Evolutionary conservation across 2,113 vertebrate species (phyloP).

Genomic region (Corythoichthys haematopterus): DNA sequence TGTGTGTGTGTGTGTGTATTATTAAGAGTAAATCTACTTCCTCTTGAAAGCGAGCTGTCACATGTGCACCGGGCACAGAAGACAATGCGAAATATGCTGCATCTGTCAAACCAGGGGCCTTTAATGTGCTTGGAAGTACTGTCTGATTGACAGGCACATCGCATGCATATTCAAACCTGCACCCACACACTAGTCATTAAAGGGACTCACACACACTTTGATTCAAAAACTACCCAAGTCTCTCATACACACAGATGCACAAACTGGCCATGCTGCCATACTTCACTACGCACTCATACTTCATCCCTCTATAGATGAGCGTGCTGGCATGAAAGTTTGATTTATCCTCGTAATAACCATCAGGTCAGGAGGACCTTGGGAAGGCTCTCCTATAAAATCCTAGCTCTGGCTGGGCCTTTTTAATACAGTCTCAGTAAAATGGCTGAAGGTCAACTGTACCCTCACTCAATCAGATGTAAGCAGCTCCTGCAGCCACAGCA

Average conservation of each 20-base stretch:
- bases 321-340: slow-evolving; percentile 62
- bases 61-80: background rate
- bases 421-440: slow-evolving; percentile 68
- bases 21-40: slow-evolving; percentile 14
- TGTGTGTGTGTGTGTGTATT: slow-evolving; percentile 18
- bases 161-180: background rate
- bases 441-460: slow-evolving; percentile 61
- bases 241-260: background rate
- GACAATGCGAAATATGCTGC: background rate
- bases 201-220: background rate
- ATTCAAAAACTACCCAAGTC: background rate
- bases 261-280: slow-evolving; percentile 26
- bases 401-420: slow-evolving; percentile 58
- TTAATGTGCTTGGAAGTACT: slow-evolving; percentile 10
- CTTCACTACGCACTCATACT: slow-evolving; percentile 42
- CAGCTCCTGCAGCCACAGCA: slow-evolving; percentile 41
- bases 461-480: slow-evolving; percentile 60
- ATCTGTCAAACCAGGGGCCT: slow-evolving; percentile 4
- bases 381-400: slow-evolving; percentile 56
- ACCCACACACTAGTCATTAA: background rate
- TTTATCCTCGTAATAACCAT: slow-evolving; percentile 70
- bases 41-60: slow-evolving; percentile 11
- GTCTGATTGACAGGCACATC: slow-evolving; percentile 4
- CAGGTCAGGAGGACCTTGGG: slow-evolving; percentile 63
- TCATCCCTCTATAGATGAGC: slow-evolving; percentile 40